Evolutionary conservation across 2,797 vertebrate genomes (phyloP), one percentile per base, ranked within the genome.

Genomic region (Pelodytes ibericus): DNA sequence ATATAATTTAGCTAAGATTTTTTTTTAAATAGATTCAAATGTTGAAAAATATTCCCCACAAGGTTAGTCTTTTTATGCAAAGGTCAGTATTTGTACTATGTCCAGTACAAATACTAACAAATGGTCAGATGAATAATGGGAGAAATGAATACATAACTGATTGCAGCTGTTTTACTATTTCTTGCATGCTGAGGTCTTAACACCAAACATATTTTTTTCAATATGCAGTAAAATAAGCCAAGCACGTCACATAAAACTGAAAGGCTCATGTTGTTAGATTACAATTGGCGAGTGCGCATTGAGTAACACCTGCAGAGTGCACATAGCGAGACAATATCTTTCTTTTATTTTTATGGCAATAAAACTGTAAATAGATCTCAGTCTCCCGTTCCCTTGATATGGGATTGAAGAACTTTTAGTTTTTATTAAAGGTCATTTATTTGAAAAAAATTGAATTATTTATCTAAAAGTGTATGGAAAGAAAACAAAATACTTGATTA

Each of bases 1-100:
- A 82, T 86, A 66, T 64, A 81, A 83, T 81, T 83, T 81, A 80
- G 51, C 84, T 75, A 67, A 83, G 80, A 31, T 79, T n/a, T n/a
- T n/a, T n/a, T n/a, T n/a, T n/a, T n/a, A n/a, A n/a, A n/a, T n/a
- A n/a, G n/a, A n/a, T n/a, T n/a, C 74, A 62, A 75, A 25, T 41
- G 75, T 0, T 1, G 25, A 31, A 53, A 60, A 69, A 39, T n/a
- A 64, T 60, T 22, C 20, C 71, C 29, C 80, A 81, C n/a, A 64
- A 81, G 74, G 73, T 81, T 49, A 62, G 57, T 49, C 66, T 73
- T 64, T 68, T 36, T 41, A 13, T 4, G 31, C 29, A 22, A 18
- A 33, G 51, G 56, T 53, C 67, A 25, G 22, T 36, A 56, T 63
- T 58, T 49, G 27, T 27, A 13, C 41, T 25, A 60, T 49, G 22